Evolutionary conservation across 2,113 vertebrate genomes (phyloP), one percentile per base, ranked within the genome.

Genomic region (Merops nubicus): DNA sequence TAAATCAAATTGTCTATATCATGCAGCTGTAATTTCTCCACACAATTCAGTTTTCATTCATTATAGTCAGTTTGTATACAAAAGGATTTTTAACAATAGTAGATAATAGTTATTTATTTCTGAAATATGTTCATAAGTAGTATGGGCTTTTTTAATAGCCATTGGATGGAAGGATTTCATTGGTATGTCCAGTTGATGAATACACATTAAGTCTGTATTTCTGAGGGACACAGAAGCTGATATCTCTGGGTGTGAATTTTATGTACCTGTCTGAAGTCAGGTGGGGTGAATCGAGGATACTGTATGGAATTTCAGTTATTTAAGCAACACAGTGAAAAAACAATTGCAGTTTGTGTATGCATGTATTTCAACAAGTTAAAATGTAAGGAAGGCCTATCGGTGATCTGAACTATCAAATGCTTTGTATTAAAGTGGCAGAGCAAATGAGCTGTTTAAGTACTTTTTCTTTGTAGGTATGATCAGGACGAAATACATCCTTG

Each of bases 81-180:
- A 87, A 51, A 59, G 17, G 62, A 89, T 73, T 91, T 91, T 78
- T 90, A 85, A 53, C 85, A 85, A 18, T 34, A 14, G 21, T 54
- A 85, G 42, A 78, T 85, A 86, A 74, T 56, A 88, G 88, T 83
- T 85, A n/a, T 26, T 84, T 88, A 78, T 85, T 96, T 77, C 36
- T 56, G 34, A 56, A 42, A 88, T 34, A 88, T 23, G 69, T 77
- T 87, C 87, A 25, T 34, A 72, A 79, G 65, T 72, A 77, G 84
- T 89, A 89, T 82, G 48, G n/a, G n/a, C n/a, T 42, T 83, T 75
- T 53, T 89, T 88, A 76, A 88, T 84, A 85, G 17, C 36, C 28
- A 33, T 9, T 38, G 36, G 19, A 9, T 43, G 19, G 19, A 38
- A 40, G 38, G 18, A 53, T 74, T 75, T 68, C 21, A 36, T 31